A percentile compares a stretch with the other conserved stretches of the same genome.
phyloP scores from a whole-genome alignment of 2,113 vertebrate species.

The Phalacrocorax aristotelis region DNA sequence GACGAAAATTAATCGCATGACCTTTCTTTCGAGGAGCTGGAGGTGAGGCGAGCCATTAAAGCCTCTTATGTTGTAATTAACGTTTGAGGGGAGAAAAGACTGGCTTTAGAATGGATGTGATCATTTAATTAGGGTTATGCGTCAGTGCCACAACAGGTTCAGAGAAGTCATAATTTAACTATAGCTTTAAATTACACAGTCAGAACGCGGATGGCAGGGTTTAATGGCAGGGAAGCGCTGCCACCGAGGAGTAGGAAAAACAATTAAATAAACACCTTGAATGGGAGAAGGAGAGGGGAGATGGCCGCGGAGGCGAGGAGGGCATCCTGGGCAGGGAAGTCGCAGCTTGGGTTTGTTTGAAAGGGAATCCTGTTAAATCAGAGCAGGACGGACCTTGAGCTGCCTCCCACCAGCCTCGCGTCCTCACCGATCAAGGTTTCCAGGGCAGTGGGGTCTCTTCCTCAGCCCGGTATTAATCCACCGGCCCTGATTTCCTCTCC shows the following conservation, averaged over 20 bases:
- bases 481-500: background rate
- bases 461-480: background rate
- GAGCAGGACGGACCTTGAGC: background rate
- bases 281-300: background rate
- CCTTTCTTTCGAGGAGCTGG: constrained; percentile 93
- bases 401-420: background rate
- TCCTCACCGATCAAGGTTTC: background rate
- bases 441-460: background rate
- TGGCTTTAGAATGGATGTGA: constrained; percentile 89
- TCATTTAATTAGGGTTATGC: constrained; percentile 94
- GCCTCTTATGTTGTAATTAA: constrained; percentile 98
- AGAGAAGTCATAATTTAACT: constrained; percentile 93
- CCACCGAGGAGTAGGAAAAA: constrained; percentile 67
- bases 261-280: constrained; percentile 81
- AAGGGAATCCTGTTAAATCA: background rate
- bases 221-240: constrained; percentile 73
- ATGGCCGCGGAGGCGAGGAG: background rate
- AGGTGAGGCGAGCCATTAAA: constrained; percentile 95
- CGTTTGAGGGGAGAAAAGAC: constrained; percentile 86
- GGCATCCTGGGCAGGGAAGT: background rate
- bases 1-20: constrained; percentile 91
- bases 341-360: background rate
- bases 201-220: constrained; percentile 75
- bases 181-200: constrained; percentile 87
- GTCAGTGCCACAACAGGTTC: constrained; percentile 88